Evolutionary conservation across 2,888 invertebrate genomes (phyloP).

Genomic region (Parasteatoda lunata): DNA sequence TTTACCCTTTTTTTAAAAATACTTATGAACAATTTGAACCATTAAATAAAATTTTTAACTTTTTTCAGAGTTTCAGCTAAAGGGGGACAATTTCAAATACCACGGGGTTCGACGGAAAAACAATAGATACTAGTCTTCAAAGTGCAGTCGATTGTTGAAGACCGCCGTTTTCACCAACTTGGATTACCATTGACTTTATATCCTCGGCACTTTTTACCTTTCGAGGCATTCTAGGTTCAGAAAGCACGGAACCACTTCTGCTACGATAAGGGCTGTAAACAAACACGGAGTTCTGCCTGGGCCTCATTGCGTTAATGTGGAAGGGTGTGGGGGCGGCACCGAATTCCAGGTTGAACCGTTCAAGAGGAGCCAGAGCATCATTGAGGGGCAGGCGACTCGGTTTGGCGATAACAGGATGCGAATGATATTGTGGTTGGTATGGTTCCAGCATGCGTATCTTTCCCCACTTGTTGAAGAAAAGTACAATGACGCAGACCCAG

Average conservation of each 20-base stretch:
- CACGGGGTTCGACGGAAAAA: no score
- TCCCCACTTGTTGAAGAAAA: conserved; percentile 95
- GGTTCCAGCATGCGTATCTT: conserved; percentile 94
- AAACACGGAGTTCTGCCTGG: conserved; percentile 89
- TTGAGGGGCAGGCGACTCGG: conserved; percentile 49
- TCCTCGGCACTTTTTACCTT: conserved; percentile 89
- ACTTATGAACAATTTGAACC: no score
- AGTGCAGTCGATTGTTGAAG: conserved; percentile 64
- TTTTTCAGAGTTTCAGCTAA: no score
- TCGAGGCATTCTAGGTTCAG: conserved; percentile 81
- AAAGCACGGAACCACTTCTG: conserved; percentile 77
- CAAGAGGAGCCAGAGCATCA: conserved; percentile 56
- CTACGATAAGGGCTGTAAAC: conserved; percentile 77
- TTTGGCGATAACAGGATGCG: conserved; percentile 73
- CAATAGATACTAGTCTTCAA: background rate
- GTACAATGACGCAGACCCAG: conserved; percentile 91
- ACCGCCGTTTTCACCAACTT: conserved; percentile 38
- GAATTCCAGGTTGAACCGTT: conserved; percentile 60
- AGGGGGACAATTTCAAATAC: no score
- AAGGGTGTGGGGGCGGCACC: conserved; percentile 49
- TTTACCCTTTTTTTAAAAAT: no score
- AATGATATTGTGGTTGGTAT: conserved; percentile 91
- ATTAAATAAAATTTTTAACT: no score
- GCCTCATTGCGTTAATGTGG: conserved; percentile 73
- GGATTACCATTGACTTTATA: conserved; percentile 80